phyloP scores from a whole-genome alignment of 2,888 invertebrate species.

The Actias luna region DNA sequence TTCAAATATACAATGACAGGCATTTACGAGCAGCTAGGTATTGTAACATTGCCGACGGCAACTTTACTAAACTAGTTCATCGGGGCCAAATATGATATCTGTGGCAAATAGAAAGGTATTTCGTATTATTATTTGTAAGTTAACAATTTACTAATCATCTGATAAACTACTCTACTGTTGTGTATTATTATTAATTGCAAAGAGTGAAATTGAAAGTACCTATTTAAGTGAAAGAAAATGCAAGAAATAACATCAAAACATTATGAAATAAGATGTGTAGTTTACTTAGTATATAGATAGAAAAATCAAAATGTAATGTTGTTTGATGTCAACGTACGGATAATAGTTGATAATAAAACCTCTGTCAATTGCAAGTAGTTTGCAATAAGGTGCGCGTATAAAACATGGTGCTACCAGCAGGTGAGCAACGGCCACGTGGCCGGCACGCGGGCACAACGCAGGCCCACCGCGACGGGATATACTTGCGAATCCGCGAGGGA shows the following conservation, averaged over 20 bases:
- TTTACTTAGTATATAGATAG: neutral
- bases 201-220: neutral
- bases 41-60: constrained; percentile 37
- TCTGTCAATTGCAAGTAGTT: constrained; percentile 59
- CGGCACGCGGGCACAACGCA: constrained; percentile 58
- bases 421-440: constrained; percentile 69
- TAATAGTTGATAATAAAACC: constrained; percentile 16
- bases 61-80: constrained; percentile 29
- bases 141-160: neutral
- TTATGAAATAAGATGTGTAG: neutral
- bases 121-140: constrained; percentile 6
- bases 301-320: neutral
- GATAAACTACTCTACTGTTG: constrained; percentile 11
- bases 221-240: neutral
- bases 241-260: neutral
- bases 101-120: constrained; percentile 16
- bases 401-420: constrained; percentile 55
- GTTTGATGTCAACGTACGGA: neutral
- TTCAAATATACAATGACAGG: constrained; percentile 3
- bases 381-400: constrained; percentile 58
- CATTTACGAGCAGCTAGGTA: constrained; percentile 17
- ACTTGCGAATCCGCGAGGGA: constrained; percentile 75
- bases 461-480: constrained; percentile 54
- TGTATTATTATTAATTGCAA: neutral
- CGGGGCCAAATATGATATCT: constrained; percentile 25